Evolutionary conservation across 2,113 vertebrate species (phyloP), one percentile per base, ranked within the genome.

Genomic region (Microcebus murinus): DNA sequence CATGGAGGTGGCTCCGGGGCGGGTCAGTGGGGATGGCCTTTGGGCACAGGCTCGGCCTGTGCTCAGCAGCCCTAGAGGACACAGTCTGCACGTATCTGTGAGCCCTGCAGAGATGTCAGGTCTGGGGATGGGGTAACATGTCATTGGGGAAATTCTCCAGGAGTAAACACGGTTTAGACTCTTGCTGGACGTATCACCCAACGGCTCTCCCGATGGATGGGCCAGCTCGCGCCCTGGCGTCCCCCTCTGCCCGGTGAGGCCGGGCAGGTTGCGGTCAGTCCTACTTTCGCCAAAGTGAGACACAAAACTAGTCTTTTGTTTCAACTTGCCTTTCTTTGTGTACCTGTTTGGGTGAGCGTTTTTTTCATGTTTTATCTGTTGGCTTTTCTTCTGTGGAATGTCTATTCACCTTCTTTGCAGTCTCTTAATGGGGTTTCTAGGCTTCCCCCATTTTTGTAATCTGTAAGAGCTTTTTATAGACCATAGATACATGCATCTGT

Each of bases 21-120:
- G 94, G 96, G 89, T 89, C 95, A 84, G 42, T 63, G 61, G 82
- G 94, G 91, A 87, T 96, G 90, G 97, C 79, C 52, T 45, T 21
- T 4, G 9, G 50, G 39, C 42, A 21, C 57, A 20, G 68, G 73
- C 21, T 4, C 39, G 55, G 57, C 18, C 5, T 77, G 29, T 80
- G 10, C 80, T 87, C 9, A 0, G 57, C 59, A 89, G 36, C 55
- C 63, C 57, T 36, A 15, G 61, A 57, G 80, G 63, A 92, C 31
- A n/a, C 39, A 1, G 45, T 77, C 52, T 55, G 25, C 15, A 42
- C 3, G n/a, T 34, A 25, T 48, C 36, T 74, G 6, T 15, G 65
- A 93, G 10, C 70, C 55, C 31, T 36, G 12, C 21, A 48, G 61
- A 90, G 52, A 27, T 82, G 21, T 23, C 20, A 57, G 1, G 12